phyloP scores from a whole-genome alignment of 2,888 invertebrate genomes.

The Auanema sp. region DNA sequence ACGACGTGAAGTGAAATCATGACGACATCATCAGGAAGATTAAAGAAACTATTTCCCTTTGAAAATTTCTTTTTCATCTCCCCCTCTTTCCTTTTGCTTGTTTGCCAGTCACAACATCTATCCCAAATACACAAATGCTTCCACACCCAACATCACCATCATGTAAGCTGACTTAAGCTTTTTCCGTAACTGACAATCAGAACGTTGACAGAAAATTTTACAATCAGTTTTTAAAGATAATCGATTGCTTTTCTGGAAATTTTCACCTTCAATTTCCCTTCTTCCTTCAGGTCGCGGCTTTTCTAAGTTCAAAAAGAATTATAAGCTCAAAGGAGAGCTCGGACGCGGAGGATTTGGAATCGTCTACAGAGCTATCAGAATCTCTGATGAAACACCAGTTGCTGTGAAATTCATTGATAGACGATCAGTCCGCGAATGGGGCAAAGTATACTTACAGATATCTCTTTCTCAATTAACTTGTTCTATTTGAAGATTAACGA shows the following conservation, averaged over 20 bases:
- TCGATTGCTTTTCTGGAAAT: background rate
- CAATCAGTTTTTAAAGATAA: no score
- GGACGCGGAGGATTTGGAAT: constrained; percentile 54
- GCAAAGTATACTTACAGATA: constrained; percentile 19
- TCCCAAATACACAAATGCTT: no score
- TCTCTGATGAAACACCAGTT: constrained; percentile 54
- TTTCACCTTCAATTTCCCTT: background rate
- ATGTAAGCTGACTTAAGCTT: no score
- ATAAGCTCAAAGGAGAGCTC: constrained; percentile 53
- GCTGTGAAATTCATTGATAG: constrained; percentile 63
- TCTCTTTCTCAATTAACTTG: background rate
- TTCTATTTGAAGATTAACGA: constrained; percentile 46
- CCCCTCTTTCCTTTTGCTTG: no score
- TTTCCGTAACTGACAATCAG: no score
- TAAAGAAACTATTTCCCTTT: no score
- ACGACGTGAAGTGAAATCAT: no score
- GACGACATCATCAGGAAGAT: no score
- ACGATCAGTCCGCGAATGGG: constrained; percentile 57
- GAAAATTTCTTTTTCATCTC: no score
- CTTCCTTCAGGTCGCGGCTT: constrained; percentile 48
- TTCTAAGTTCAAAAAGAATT: constrained; percentile 59
- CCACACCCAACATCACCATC: no score
- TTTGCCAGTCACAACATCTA: no score
- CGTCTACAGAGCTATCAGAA: constrained; percentile 47
- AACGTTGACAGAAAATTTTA: no score